phyloP scores from a whole-genome alignment of 2,888 invertebrate species.

The Pantelozetes paolii region DNA sequence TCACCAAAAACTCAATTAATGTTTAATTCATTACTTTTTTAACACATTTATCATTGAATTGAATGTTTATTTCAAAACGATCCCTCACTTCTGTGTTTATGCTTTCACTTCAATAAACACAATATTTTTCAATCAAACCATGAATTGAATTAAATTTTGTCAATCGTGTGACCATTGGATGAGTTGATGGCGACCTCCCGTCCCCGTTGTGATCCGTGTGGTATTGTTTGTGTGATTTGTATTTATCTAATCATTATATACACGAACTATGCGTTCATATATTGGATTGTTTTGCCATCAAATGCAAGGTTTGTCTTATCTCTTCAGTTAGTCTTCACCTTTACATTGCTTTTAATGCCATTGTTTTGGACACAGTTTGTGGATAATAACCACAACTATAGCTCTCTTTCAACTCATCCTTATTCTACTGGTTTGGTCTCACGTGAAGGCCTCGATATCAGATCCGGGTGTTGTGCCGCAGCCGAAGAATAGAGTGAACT shows the following conservation, averaged over 20 bases:
- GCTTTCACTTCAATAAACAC: not conserved
- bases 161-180: too few relatives aligned
- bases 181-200: not conserved
- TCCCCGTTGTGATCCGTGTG: conserved; percentile 58
- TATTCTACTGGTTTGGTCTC: conserved; percentile 68
- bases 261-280: conserved; percentile 78
- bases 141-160: too few relatives aligned
- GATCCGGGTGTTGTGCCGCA: conserved; percentile 83
- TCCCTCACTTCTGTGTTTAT: not conserved
- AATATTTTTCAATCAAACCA: not conserved
- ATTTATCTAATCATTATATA: conserved; percentile 76
- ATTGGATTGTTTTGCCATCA: conserved; percentile 61
- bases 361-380: conserved; percentile 3
- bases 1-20: too few relatives aligned
- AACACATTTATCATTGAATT: too few relatives aligned
- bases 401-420: conserved; percentile 56
- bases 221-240: conserved; percentile 71
- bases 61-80: not conserved
- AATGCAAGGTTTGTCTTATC: conserved; percentile 1
- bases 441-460: conserved; percentile 77
- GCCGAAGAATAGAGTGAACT: conserved; percentile 61
- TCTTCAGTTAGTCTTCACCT: not conserved
- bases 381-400: conserved; percentile 20
- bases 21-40: too few relatives aligned
- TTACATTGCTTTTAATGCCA: not conserved